Percentiles rank a stretch among this genome's conserved stretches.
Conservation (phyloP, 2,797 vertebrate species). For the Knipowitschia caucasica region DNA sequence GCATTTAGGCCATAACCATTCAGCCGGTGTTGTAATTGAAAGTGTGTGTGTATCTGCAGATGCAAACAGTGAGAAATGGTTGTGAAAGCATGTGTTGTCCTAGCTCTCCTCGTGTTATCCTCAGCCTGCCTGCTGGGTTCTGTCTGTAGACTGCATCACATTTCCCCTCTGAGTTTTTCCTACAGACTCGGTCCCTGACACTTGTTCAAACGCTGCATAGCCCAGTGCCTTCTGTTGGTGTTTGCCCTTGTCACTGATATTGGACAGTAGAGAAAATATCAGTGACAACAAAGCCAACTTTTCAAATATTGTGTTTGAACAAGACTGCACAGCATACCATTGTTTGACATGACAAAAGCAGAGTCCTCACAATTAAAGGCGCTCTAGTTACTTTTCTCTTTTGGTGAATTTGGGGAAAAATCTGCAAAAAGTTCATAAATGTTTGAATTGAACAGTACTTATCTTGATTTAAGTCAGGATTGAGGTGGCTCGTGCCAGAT, state of each 20-base stretch:
- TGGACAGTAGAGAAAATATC: constrained; percentile 26
- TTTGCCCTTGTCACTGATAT: constrained; percentile 50
- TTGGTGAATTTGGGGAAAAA: no score
- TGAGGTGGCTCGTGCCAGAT: no score
- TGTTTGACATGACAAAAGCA: constrained; percentile 47
- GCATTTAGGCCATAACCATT: background rate
- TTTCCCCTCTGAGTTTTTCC: constrained; percentile 31
- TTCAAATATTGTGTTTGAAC: constrained; percentile 56
- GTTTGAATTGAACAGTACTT: no score
- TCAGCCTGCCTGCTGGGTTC: constrained; percentile 40
- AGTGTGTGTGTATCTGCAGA: constrained; percentile 27
- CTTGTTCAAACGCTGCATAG: constrained; percentile 52
- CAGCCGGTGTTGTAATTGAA: constrained; percentile 2
- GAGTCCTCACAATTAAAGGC: background rate
- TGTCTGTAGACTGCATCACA: constrained; percentile 40
- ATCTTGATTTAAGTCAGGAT: no score
- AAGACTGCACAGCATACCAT: constrained; percentile 38
- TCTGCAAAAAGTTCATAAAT: no score
- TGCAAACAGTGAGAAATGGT: constrained; percentile 74
- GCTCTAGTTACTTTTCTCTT: background rate
- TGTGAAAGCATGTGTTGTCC: constrained; percentile 56
- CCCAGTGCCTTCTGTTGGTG: constrained; percentile 47
- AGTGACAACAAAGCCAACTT: constrained; percentile 51
- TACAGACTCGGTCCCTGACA: constrained; percentile 27
- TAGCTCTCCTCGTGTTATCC: constrained; percentile 49